These are phyloP conservation scores for Seira musarum DNA, from an alignment of 2,888 invertebrate genomes.

Conservation along the genomic window DNA sequence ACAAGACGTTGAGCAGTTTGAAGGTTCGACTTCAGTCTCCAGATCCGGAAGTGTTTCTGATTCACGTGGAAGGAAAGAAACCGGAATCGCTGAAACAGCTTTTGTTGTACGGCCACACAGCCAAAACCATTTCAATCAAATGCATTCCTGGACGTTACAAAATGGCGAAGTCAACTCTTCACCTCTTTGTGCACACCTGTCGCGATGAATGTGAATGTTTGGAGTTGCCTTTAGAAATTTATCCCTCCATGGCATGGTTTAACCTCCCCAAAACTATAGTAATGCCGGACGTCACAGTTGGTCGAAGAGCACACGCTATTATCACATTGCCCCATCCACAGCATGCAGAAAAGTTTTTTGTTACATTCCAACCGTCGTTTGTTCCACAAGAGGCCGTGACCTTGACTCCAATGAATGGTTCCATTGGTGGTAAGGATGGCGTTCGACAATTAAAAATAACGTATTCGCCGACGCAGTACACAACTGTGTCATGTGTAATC, in stretches of 20 bases:
- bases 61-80: slow-evolving; percentile 17
- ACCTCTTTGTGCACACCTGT: slow-evolving; percentile 19
- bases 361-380: slow-evolving; percentile 18
- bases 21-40: slow-evolving; percentile 24
- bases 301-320: slow-evolving; percentile 28
- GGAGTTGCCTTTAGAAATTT: slow-evolving; percentile 38
- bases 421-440: slow-evolving; percentile 35
- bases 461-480: slow-evolving; percentile 35
- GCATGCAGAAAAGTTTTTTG: slow-evolving; percentile 36
- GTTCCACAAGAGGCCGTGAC: neutral
- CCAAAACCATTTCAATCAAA: slow-evolving; percentile 27
- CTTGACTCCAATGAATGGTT: slow-evolving; percentile 28
- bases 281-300: slow-evolving; percentile 30
- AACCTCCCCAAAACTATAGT: slow-evolving; percentile 28
- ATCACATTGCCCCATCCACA: slow-evolving; percentile 36
- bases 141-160: slow-evolving; percentile 42
- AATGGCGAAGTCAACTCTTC: slow-evolving; percentile 4
- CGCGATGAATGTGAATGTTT: slow-evolving; percentile 32
- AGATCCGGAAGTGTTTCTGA: slow-evolving; percentile 25
- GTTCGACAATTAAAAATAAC: slow-evolving; percentile 28
- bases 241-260: slow-evolving; percentile 39
- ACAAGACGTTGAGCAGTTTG: slow-evolving; percentile 12
- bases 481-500: slow-evolving; percentile 30
- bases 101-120: slow-evolving; percentile 21
- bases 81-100: slow-evolving; percentile 19